phyloP scores from a whole-genome alignment of 2,113 vertebrate genomes.

The Bettongia penicillata region DNA sequence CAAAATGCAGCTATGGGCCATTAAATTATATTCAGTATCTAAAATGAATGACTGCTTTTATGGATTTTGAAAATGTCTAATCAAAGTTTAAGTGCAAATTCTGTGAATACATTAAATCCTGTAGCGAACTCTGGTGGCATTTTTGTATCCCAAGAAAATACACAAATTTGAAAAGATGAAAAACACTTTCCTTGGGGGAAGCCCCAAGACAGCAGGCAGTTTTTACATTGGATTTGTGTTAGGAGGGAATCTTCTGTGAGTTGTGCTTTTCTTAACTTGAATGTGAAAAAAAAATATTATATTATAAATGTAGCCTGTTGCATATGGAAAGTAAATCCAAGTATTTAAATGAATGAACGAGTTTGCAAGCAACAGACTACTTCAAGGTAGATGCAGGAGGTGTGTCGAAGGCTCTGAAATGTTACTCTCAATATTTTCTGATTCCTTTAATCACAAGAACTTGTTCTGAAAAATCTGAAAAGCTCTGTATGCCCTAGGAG shows the following conservation, averaged over 20 bases:
- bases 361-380: neutral
- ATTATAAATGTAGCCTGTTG: neutral
- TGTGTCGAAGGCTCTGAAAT: neutral
- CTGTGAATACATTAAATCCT: conserved; percentile 64
- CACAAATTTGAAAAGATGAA: too few relatives aligned
- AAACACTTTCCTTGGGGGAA: neutral
- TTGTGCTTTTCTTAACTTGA: accelerated
- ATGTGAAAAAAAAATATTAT: neutral
- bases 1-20: conserved; percentile 28
- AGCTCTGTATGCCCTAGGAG: neutral
- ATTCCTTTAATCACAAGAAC: neutral
- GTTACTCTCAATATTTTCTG: neutral
- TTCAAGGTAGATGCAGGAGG: neutral
- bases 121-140: conserved; percentile 52
- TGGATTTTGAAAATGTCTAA: conserved; percentile 63
- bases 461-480: too few relatives aligned
- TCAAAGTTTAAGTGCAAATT: conserved; percentile 43
- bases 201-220: neutral
- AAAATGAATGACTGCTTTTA: conserved; percentile 53
- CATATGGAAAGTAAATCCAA: accelerated
- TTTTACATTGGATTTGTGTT: accelerated
- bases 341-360: neutral
- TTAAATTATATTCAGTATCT: conserved; percentile 70
- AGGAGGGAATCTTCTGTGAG: neutral
- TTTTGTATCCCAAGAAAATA: neutral